These are phyloP conservation scores for Bhutanitis thaidina DNA, from an alignment of 2,888 invertebrate species.

Conservation along the genomic window DNA sequence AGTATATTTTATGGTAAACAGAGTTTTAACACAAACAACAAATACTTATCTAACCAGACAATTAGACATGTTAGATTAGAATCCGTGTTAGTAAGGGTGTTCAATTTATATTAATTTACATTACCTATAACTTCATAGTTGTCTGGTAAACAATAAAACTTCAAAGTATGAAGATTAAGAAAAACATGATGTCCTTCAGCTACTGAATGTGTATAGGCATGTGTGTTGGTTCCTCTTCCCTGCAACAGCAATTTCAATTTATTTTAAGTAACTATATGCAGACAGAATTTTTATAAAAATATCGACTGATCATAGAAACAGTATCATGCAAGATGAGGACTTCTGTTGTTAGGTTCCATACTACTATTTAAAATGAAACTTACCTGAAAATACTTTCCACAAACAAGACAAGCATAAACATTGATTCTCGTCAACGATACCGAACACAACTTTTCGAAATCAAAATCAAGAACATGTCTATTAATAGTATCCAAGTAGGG, in stretches of 20 bases:
- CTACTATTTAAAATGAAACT: slow-evolving; percentile 4
- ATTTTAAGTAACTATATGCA: no score
- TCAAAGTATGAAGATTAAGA: slow-evolving; percentile 96
- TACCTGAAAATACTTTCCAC: slow-evolving; percentile 96
- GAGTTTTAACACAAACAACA: no score
- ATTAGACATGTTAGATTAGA: no score
- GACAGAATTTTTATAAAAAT: no score
- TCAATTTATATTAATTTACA: neutral
- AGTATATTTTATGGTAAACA: no score
- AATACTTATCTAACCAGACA: no score
- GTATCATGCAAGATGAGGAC: no score
- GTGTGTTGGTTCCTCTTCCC: slow-evolving; percentile 98
- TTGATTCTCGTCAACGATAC: slow-evolving; percentile 98
- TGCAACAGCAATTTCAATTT: slow-evolving; percentile 50
- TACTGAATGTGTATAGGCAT: slow-evolving; percentile 99
- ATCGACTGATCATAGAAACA: no score
- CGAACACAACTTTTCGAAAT: slow-evolving; percentile 99
- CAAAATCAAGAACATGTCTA: slow-evolving; percentile 97
- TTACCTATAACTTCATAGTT: slow-evolving; percentile 99
- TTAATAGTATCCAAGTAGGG: slow-evolving; percentile 99
- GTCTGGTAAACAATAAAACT: slow-evolving; percentile 99
- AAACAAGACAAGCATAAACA: slow-evolving; percentile 99
- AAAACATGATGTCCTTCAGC: slow-evolving; percentile 99
- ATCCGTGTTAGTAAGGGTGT: no score
- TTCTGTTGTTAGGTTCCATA: no score